Percentiles rank a stretch among this genome's conserved stretches.
Conservation (phyloP, 2,113 vertebrate genomes). For the Cyphomyrus plagiostoma region DNA sequence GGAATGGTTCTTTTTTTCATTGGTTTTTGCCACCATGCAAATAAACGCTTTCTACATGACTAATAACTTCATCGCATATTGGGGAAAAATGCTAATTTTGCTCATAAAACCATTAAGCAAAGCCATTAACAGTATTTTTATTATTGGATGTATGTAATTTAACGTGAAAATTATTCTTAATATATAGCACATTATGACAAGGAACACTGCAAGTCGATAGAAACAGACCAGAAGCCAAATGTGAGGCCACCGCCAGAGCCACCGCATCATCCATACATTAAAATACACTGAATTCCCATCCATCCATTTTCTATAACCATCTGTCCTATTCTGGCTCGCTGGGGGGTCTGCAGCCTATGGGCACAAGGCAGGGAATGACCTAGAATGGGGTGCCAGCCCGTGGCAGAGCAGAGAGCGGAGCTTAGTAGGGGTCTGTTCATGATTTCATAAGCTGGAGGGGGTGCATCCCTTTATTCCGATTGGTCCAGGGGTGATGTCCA, state of each 20-base stretch:
- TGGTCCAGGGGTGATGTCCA: too few relatives aligned
- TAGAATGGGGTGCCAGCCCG: background rate
- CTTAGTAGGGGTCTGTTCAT: too few relatives aligned
- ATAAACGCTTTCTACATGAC: conserved; percentile 15
- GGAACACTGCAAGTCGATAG: background rate
- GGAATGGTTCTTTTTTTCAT: conserved; percentile 1
- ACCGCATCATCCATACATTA: background rate
- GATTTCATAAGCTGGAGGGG: too few relatives aligned
- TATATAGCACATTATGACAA: background rate
- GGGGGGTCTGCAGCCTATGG: background rate
- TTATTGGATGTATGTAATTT: background rate
- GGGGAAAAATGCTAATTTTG: background rate
- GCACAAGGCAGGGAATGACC: background rate
- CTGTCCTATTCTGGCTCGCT: background rate
- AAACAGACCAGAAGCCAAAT: background rate
- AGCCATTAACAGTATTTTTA: background rate
- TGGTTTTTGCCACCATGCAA: conserved; percentile 12
- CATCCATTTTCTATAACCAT: background rate
- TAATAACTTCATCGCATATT: background rate
- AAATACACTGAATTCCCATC: background rate
- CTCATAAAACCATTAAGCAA: background rate
- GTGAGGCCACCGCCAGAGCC: background rate
- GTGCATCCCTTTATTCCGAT: too few relatives aligned
- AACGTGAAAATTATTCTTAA: background rate
- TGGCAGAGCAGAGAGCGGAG: background rate